A percentile compares a stretch with the other conserved stretches of the same genome.
Conservation (phyloP, 1,140 invertebrate genomes). For the Drosophila yakuba region DNA sequence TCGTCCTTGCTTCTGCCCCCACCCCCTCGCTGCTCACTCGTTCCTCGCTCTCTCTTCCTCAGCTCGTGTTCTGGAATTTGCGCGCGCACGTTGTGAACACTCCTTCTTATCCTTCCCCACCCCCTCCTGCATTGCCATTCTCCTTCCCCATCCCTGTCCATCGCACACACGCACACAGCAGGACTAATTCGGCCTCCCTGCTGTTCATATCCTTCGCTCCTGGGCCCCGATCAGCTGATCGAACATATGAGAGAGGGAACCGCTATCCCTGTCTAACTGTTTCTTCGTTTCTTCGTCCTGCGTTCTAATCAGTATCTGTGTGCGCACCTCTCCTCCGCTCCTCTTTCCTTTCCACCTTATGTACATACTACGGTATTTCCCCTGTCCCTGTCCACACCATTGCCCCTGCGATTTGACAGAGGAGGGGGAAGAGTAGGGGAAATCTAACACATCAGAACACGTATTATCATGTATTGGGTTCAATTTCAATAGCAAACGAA, state of each 20-base stretch:
- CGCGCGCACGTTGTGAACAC: conserved; percentile 63
- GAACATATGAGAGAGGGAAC: conserved; percentile 63
- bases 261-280: conserved; percentile 75
- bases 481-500: no score
- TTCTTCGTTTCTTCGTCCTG: conserved; percentile 42
- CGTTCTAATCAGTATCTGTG: conserved; percentile 67
- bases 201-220: conserved; percentile 66
- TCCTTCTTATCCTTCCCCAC: conserved; percentile 51
- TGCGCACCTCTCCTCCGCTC: conserved; percentile 39
- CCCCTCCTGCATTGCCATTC: conserved; percentile 11
- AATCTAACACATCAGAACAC: background rate
- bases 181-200: conserved; percentile 67
- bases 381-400: conserved; percentile 18
- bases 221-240: conserved; percentile 67
- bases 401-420: conserved; percentile 34
- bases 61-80: conserved; percentile 79
- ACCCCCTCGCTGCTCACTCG: conserved; percentile 18
- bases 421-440: background rate
- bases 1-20: conserved; percentile 45
- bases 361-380: conserved; percentile 42
- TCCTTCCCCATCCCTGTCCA: conserved; percentile 21
- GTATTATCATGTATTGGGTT: no score
- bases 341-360: conserved; percentile 44
- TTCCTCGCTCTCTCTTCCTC: background rate
- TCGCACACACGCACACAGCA: conserved; percentile 70